These are phyloP conservation scores for Ormyrus thymus DNA, from an alignment of 2,888 invertebrate species.

Conservation along the genomic window DNA sequence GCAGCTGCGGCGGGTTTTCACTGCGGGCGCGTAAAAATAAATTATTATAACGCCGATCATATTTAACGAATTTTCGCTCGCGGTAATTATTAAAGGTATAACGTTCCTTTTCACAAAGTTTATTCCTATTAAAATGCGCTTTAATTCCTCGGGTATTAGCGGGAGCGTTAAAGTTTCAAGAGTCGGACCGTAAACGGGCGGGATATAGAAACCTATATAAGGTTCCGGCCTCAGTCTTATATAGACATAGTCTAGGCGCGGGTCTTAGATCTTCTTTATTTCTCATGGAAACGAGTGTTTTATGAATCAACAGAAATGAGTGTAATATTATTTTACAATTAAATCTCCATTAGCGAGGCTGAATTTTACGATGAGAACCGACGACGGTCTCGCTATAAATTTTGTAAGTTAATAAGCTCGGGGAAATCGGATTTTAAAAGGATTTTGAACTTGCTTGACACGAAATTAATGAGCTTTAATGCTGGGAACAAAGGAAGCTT, in stretches of 20 bases:
- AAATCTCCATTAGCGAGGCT: conserved; percentile 10
- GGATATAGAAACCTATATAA: conserved; percentile 15
- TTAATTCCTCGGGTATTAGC: conserved; percentile 10
- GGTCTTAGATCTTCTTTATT: conserved; percentile 1
- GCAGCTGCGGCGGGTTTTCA: too few species aligned
- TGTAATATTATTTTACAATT: conserved; percentile 29
- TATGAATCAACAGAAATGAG: conserved; percentile 20
- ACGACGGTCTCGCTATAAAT: neutral
- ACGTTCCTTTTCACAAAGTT: neutral
- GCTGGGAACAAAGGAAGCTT: too few species aligned
- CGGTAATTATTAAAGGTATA: too few species aligned
- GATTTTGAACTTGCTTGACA: neutral
- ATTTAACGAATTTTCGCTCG: too few species aligned
- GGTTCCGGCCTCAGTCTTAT: conserved; percentile 3
- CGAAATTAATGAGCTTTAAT: too few species aligned
- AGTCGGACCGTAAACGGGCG: conserved; percentile 8
- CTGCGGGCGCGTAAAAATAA: too few species aligned
- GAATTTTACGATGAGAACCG: conserved; percentile 20
- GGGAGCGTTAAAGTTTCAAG: conserved; percentile 22
- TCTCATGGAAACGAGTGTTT: conserved; percentile 24
- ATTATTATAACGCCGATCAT: too few species aligned
- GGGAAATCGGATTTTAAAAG: conserved; percentile 3
- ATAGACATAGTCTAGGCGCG: neutral
- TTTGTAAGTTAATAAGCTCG: neutral
- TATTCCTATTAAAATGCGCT: conserved; percentile 13